A percentile compares a stretch with the other conserved stretches of the same genome.
Conservation (phyloP, 2,113 vertebrate species). For the Pavo muticus region DNA sequence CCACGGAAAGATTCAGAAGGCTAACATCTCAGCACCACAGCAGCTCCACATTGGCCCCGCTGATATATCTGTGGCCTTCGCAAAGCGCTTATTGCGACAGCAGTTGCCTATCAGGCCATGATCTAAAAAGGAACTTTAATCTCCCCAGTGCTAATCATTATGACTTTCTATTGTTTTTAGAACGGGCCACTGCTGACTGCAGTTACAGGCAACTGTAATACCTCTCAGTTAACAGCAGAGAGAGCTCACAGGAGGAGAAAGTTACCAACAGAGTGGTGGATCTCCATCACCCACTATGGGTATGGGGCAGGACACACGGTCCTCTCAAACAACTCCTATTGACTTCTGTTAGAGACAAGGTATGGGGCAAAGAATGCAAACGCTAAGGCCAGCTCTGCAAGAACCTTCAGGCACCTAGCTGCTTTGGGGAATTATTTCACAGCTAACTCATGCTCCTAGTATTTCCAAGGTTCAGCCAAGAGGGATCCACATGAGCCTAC, state of each 20-base stretch:
- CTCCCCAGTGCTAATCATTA: not conserved
- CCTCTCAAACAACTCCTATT: not conserved
- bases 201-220: not conserved
- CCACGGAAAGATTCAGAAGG: not conserved
- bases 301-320: not conserved
- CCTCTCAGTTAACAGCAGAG: constrained; percentile 44
- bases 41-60: not conserved
- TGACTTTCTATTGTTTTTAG: not conserved
- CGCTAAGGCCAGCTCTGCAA: not conserved
- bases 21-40: not conserved
- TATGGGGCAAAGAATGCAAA: not conserved
- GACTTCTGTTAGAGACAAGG: not conserved
- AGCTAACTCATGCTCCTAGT: not conserved
- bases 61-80: not conserved
- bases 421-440: not conserved
- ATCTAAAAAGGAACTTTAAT: constrained; percentile 21
- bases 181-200: not conserved
- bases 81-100: not conserved
- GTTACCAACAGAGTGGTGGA: not conserved
- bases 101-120: not conserved
- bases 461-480: not conserved
- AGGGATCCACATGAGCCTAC: not conserved
- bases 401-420: not conserved
- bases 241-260: constrained; percentile 53
- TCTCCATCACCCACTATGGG: not conserved